A percentile compares a stretch with the other conserved stretches of the same genome.
Conservation (phyloP, 2,888 invertebrate species). For the Lordiphosa andalusiaca region DNA sequence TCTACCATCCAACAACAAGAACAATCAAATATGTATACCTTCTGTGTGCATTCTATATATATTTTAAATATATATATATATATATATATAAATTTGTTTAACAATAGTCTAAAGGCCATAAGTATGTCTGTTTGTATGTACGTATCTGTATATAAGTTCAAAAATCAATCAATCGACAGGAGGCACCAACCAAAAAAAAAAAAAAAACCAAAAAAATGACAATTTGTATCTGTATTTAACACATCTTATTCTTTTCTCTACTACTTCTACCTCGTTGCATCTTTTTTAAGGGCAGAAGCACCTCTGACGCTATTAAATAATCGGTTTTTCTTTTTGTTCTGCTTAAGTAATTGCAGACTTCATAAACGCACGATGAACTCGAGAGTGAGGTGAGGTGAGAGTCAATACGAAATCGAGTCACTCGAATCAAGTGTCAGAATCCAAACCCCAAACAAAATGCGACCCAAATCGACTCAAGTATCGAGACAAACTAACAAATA, state of each 20-base stretch:
- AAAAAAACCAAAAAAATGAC: slow-evolving; percentile 34
- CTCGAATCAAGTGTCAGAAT: slow-evolving; percentile 40
- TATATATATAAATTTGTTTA: slow-evolving; percentile 4
- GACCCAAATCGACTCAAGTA: slow-evolving; percentile 38
- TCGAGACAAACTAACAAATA: slow-evolving; percentile 27
- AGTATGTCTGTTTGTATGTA: slow-evolving; percentile 27
- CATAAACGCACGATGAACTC: slow-evolving; percentile 78
- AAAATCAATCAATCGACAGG: slow-evolving; percentile 12
- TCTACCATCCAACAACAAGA: slow-evolving; percentile 4
- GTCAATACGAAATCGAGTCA: slow-evolving; percentile 59
- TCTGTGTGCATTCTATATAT: slow-evolving; percentile 12
- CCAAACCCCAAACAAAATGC: slow-evolving; percentile 32
- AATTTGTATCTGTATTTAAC: slow-evolving; percentile 31
- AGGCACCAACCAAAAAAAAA: slow-evolving; percentile 12
- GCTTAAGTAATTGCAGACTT: slow-evolving; percentile 81
- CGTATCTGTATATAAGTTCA: slow-evolving; percentile 34
- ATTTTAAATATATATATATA: background rate
- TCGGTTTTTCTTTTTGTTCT: slow-evolving; percentile 80
- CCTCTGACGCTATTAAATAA: slow-evolving; percentile 78
- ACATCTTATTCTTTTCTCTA: slow-evolving; percentile 58
- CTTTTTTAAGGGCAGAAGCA: slow-evolving; percentile 59
- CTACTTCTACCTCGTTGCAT: slow-evolving; percentile 67
- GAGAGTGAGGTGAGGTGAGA: slow-evolving; percentile 77
- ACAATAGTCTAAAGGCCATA: slow-evolving; percentile 9
- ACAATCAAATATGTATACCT: slow-evolving; percentile 20